These are phyloP conservation scores for Acromyrmex heyeri DNA, from an alignment of 1,140 invertebrate species.

Conservation along the genomic window DNA sequence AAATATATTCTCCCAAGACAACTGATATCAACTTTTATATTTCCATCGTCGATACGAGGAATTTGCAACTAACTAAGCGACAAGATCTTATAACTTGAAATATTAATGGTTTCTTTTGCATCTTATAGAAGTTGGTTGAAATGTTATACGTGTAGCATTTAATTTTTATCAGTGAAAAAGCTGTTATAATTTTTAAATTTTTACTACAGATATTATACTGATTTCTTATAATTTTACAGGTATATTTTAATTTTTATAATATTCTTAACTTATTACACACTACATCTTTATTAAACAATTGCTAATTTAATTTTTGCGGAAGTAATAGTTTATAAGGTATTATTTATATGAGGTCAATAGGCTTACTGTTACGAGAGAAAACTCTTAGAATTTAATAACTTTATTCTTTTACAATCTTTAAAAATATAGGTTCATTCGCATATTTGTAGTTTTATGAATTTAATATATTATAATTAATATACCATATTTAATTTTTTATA, in stretches of 20 bases:
- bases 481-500: no score
- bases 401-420: slow-evolving; percentile 2
- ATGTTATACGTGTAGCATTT: background rate
- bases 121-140: background rate
- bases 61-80: slow-evolving; percentile 4
- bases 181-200: background rate
- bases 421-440: no score
- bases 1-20: background rate
- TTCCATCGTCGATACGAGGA: background rate
- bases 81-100: background rate
- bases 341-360: background rate
- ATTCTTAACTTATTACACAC: background rate
- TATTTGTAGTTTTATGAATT: background rate
- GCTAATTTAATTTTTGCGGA: background rate
- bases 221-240: background rate
- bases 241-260: background rate
- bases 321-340: background rate
- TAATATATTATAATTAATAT: no score
- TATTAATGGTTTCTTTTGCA: background rate
- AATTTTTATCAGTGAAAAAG: background rate
- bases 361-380: background rate
- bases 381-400: background rate
- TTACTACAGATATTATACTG: background rate
- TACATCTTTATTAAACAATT: background rate
- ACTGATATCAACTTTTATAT: background rate